Percentiles rank a stretch among this genome's conserved stretches.
Conservation (phyloP, 2,888 invertebrate species). For the Oxytorus armatus region DNA sequence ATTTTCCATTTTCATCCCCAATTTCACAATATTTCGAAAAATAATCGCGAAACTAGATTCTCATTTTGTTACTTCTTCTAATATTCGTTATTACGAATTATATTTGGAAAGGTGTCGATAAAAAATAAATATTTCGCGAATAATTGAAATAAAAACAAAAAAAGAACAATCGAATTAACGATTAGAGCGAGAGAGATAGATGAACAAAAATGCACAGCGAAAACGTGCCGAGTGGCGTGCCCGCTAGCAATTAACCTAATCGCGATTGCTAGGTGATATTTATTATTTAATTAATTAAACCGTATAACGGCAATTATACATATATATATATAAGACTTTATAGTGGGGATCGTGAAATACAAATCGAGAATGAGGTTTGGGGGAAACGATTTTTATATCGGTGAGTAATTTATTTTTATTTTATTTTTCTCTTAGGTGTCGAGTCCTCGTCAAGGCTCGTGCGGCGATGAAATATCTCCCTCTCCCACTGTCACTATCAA, state of each 20-base stretch:
- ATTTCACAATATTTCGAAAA: too few relatives aligned
- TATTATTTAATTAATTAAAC: constrained; percentile 80
- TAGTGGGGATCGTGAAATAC: constrained; percentile 29
- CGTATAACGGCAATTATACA: too few relatives aligned
- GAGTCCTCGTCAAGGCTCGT: constrained; percentile 25
- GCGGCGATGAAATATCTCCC: constrained; percentile 34
- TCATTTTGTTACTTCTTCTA: too few relatives aligned
- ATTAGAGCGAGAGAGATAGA: constrained; percentile 7
- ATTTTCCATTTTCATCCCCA: too few relatives aligned
- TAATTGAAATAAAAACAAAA: not conserved
- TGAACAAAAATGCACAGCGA: constrained; percentile 28
- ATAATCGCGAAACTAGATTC: too few relatives aligned
- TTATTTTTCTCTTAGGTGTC: constrained; percentile 11
- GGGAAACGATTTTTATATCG: constrained; percentile 26
- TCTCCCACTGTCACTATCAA: constrained; percentile 38
- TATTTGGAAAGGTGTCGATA: too few relatives aligned
- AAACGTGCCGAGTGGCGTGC: constrained; percentile 71
- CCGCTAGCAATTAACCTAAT: constrained; percentile 76
- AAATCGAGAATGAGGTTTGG: constrained; percentile 5
- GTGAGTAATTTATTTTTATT: constrained; percentile 33
- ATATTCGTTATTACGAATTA: too few relatives aligned
- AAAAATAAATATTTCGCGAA: too few relatives aligned
- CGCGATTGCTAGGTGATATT: constrained; percentile 77
- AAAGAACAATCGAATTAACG: not conserved
- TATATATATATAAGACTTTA: too few relatives aligned